A percentile compares a stretch with the other conserved stretches of the same genome.
Evolutionary conservation across 1,140 invertebrate genomes (phyloP).

Genomic region (Probaryconus sp.): DNA sequence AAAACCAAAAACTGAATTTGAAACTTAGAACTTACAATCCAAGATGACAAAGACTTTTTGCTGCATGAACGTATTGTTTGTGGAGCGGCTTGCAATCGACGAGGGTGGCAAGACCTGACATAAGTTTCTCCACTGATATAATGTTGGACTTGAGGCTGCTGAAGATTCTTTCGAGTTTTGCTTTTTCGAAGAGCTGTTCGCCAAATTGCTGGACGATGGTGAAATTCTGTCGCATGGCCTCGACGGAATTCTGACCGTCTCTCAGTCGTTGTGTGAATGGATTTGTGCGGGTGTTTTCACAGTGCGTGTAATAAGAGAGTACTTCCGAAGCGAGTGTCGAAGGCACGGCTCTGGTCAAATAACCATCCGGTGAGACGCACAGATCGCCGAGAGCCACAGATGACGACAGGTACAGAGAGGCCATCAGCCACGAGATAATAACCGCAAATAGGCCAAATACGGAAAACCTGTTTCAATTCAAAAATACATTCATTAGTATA

Average conservation of each 20-base stretch:
- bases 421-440: constrained; percentile 93
- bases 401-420: constrained; percentile 88
- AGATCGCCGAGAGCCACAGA: constrained; percentile 89
- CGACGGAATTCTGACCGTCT: constrained; percentile 85
- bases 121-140: constrained; percentile 82
- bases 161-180: constrained; percentile 83
- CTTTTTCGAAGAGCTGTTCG: constrained; percentile 81
- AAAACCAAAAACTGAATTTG: no score
- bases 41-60: constrained; percentile 87
- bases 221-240: constrained; percentile 83
- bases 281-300: constrained; percentile 86
- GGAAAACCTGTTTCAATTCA: constrained; percentile 80
- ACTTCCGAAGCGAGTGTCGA: constrained; percentile 80
- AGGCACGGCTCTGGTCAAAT: constrained; percentile 68
- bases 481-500: constrained; percentile 1
- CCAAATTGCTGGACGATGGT: constrained; percentile 81
- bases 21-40: constrained; percentile 86
- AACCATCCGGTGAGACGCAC: constrained; percentile 85
- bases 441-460: constrained; percentile 92
- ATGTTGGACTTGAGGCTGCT: constrained; percentile 85
- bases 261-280: constrained; percentile 87
- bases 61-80: constrained; percentile 86
- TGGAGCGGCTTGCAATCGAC: constrained; percentile 89
- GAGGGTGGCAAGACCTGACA: constrained; percentile 81
- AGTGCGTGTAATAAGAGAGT: constrained; percentile 89